Evolutionary conservation across 1,140 invertebrate genomes (phyloP).

Genomic region (Aphaenogaster ashmeadi): DNA sequence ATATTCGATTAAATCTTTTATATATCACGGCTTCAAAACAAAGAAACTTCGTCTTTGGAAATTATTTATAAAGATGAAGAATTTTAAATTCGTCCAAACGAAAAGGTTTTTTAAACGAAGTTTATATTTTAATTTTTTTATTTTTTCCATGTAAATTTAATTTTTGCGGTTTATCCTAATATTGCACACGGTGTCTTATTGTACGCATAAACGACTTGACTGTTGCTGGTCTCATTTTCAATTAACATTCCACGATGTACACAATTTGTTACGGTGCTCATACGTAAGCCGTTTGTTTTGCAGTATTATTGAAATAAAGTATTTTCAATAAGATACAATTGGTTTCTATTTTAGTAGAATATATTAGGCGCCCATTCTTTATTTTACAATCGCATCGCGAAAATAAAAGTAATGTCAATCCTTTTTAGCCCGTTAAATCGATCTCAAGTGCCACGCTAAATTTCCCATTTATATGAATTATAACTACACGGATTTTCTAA

Average conservation of each 20-base stretch:
- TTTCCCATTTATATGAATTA: background rate
- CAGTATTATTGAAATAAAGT: constrained; percentile 69
- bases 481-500: background rate
- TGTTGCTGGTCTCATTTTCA: constrained; percentile 40
- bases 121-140: constrained; percentile 20
- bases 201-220: background rate
- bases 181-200: background rate
- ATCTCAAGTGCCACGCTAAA: background rate
- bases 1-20: background rate
- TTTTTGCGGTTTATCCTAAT: background rate
- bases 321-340: constrained; percentile 32
- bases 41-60: background rate
- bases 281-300: constrained; percentile 42
- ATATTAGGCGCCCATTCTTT: background rate
- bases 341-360: background rate
- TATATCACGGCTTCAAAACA: background rate
- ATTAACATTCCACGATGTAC: constrained; percentile 64
- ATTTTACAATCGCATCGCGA: background rate
- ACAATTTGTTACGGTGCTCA: constrained; percentile 43
- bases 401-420: background rate
- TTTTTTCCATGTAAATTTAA: constrained; percentile 7
- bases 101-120: background rate
- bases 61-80: background rate
- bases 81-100: background rate
- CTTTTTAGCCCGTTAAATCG: background rate